Percentiles rank a stretch among this genome's conserved stretches.
These are phyloP conservation scores for Caiman crocodilus DNA, from an alignment of 2,797 vertebrate genomes.

Conservation along the genomic window DNA sequence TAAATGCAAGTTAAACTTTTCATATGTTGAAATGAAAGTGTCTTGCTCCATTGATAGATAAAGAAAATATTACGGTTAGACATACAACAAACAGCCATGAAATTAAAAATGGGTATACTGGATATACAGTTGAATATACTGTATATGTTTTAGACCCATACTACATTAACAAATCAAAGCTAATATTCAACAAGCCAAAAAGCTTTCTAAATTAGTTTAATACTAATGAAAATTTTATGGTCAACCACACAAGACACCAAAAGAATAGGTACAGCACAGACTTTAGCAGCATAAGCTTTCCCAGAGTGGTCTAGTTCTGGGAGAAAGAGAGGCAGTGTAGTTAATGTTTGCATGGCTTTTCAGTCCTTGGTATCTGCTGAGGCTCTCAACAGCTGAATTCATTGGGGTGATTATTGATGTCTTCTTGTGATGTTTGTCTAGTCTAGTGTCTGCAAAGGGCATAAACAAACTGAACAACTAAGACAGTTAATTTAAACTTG, in stretches of 20 bases:
- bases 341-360: neutral
- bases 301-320: neutral
- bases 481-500: neutral
- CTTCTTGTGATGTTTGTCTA: neutral
- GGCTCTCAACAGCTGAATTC: neutral
- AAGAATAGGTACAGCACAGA: neutral
- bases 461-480: neutral
- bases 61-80: neutral
- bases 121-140: accelerated
- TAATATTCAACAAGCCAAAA: neutral
- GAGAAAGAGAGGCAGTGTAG: neutral
- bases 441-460: neutral
- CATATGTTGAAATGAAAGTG: conserved; percentile 27
- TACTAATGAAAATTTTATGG: neutral
- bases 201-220: neutral
- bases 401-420: neutral
- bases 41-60: neutral
- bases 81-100: accelerated
- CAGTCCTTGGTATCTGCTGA: neutral
- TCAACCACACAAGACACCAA: neutral
- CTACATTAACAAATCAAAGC: neutral
- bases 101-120: accelerated
- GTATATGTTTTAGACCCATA: neutral
- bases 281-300: neutral
- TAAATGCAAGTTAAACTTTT: conserved; percentile 6